Conservation (phyloP, 2,113 vertebrate species). For the Tricholaema leucomelas region DNA sequence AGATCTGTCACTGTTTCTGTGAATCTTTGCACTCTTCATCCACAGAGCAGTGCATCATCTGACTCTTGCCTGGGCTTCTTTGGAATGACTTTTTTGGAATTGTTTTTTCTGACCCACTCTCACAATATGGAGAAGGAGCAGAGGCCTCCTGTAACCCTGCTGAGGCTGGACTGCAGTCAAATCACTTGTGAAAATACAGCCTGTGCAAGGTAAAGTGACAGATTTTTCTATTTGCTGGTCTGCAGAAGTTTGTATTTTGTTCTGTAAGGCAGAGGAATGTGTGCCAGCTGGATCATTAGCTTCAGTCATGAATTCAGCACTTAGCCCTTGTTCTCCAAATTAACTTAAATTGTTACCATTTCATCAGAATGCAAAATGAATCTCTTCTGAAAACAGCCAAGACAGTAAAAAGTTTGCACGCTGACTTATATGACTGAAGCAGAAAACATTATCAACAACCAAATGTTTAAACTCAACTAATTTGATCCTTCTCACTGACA, state of each 20-base stretch:
- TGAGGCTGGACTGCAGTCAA: background rate
- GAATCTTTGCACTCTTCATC: background rate
- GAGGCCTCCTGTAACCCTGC: background rate
- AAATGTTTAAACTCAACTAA: background rate
- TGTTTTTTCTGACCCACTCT: background rate
- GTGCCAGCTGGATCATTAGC: background rate
- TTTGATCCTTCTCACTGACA: background rate
- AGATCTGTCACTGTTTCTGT: background rate
- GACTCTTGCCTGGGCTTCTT: background rate
- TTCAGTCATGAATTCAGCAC: background rate
- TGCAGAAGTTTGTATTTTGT: background rate
- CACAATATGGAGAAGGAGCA: background rate
- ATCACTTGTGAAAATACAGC: background rate
- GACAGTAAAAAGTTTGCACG: background rate
- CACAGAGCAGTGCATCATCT: background rate
- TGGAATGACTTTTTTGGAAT: background rate
- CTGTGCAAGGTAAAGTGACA: background rate
- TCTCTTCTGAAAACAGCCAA: background rate
- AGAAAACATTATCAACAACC: background rate
- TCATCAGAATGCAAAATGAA: background rate
- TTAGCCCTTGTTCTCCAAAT: background rate
- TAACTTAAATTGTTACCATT: background rate
- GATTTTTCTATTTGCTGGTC: background rate
- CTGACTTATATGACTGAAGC: background rate
- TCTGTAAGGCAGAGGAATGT: background rate